A percentile compares a stretch with the other conserved stretches of the same genome.
These are phyloP conservation scores for Uropetala carovei DNA, from an alignment of 2,888 invertebrate genomes.

Conservation along the genomic window DNA sequence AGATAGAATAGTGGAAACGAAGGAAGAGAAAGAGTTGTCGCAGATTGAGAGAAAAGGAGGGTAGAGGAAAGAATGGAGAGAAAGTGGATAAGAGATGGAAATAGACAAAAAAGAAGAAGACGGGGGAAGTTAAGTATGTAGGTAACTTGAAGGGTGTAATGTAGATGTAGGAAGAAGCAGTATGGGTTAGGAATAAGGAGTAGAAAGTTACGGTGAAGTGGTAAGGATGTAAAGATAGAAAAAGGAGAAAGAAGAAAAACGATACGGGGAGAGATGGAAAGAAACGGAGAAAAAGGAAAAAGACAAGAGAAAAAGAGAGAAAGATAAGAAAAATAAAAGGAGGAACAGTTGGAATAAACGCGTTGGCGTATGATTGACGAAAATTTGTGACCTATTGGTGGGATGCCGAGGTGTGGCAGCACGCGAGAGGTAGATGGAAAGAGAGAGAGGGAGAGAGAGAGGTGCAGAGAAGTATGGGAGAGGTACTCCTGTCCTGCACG, in stretches of 20 bases:
- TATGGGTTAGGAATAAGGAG: too few species aligned
- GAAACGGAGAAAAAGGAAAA: neutral
- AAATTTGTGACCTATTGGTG: constrained; percentile 24
- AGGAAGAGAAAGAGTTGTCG: neutral
- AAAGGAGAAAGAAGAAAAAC: neutral
- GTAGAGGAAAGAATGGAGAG: neutral
- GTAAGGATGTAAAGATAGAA: neutral
- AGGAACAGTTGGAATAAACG: neutral
- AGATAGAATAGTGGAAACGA: neutral
- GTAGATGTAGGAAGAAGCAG: too few species aligned
- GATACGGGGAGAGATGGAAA: neutral
- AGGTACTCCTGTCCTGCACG: neutral
- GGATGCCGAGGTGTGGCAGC: neutral
- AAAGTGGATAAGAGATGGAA: neutral
- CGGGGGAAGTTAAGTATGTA: too few species aligned
- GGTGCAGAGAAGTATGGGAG: neutral
- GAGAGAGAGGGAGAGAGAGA: neutral
- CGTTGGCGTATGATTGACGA: neutral
- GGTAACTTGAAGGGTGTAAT: too few species aligned
- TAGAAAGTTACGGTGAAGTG: neutral
- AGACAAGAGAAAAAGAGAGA: neutral
- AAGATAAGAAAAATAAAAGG: neutral
- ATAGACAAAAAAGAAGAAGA: neutral
- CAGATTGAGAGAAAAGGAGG: neutral
- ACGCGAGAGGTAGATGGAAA: neutral